Base-by-base conservation (phyloP, 2,888 invertebrate species). In the Seira sanloemensis region DNA sequence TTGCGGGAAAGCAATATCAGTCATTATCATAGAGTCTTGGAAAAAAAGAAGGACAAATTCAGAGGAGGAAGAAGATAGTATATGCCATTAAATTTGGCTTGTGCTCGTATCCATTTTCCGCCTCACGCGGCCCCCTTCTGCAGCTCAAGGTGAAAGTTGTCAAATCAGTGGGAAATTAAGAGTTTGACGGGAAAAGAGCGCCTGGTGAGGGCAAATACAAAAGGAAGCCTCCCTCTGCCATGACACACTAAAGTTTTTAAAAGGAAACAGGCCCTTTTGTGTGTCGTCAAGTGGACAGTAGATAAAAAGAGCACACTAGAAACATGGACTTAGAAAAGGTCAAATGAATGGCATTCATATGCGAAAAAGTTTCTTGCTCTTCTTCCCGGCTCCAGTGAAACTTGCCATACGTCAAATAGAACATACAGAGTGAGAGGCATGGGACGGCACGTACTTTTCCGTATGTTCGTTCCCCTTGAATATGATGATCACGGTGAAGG, bases 141-240 rank as follows among this genome's bases (percentile, higher is more conserved):
- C 50, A 50, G 50, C 50, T 50, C 50, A 50, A 50, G 50, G 50
- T 50, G 50, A 50, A 50, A 50, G 50, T 18, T 50, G 50, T 50
- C 50, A 50, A 50, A 50, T 50, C 50, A 50, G 50, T 7, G 50
- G 50, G 16, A 50, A 37, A 12, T 37, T 7, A 50, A 50, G 16
- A 50, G 50, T 2, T n/a, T 50, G 50, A 16, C n/a, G 50, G 50
- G n/a, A 50, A 50, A 16, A 50, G 50, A 50, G 50, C 2, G n/a
- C 50, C 50, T 50, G n/a, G n/a, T 50, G 50, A 50, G n/a, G 2
- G 16, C n/a, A n/a, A n/a, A n/a, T n/a, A n/a, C n/a, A n/a, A n/a
- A n/a, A n/a, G n/a, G n/a, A n/a, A n/a, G n/a, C n/a, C n/a, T n/a
- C n/a, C n/a, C n/a, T n/a, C n/a, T n/a, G n/a, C n/a, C n/a, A n/a